Conservation (phyloP, 2,113 vertebrate species). For the Peromyscus leucopus region DNA sequence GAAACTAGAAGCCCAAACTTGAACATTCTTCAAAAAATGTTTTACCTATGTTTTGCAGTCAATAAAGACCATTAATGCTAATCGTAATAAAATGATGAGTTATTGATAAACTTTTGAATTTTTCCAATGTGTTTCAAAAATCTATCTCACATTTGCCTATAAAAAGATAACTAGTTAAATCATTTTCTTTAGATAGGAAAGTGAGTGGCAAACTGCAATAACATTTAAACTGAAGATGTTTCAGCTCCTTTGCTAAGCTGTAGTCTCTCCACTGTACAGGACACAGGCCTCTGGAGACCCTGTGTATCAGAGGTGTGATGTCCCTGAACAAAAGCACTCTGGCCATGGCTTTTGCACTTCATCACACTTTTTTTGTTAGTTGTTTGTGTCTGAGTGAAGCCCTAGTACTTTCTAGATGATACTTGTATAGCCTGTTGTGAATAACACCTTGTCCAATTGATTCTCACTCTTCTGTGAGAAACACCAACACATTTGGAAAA, state of each 20-base stretch:
- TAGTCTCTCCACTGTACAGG: background rate
- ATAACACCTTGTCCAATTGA: constrained; percentile 61
- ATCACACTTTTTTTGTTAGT: background rate
- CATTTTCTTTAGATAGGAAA: constrained; percentile 16
- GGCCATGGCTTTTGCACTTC: background rate
- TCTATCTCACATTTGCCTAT: background rate
- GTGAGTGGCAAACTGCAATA: constrained; percentile 6
- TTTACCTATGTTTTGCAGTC: background rate
- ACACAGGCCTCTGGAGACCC: background rate
- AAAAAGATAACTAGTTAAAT: constrained; percentile 18
- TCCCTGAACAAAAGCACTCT: constrained; percentile 2
- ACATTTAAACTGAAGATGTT: background rate
- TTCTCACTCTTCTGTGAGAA: constrained; percentile 69
- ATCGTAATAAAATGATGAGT: background rate
- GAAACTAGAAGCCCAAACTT: background rate
- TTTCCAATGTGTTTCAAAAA: constrained; percentile 49
- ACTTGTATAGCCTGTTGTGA: constrained; percentile 48
- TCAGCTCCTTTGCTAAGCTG: background rate
- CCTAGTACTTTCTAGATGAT: constrained; percentile 31
- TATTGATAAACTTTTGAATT: background rate
- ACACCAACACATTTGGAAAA: constrained; percentile 65
- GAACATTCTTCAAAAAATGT: background rate
- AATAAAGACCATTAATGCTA: background rate
- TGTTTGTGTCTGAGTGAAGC: constrained; percentile 41
- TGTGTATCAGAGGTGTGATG: background rate